These are phyloP conservation scores for Paralinhomoeus sp. DNA, from an alignment of 2,888 invertebrate genomes.

Conservation along the genomic window DNA sequence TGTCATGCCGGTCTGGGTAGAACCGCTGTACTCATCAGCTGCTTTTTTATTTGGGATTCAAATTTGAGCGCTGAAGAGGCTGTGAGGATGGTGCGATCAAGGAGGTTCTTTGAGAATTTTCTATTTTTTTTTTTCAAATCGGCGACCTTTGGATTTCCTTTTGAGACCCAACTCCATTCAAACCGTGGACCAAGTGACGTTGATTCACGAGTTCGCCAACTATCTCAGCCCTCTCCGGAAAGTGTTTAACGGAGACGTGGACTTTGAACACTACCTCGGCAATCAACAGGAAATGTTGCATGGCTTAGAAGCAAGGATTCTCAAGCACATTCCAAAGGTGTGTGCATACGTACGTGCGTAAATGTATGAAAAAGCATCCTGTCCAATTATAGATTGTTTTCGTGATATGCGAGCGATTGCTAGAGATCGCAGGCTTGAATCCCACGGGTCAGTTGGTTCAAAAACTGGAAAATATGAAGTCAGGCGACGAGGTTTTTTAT, in stretches of 20 bases:
- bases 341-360: no score
- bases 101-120: no score
- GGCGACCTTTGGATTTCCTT: no score
- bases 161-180: constrained; percentile 51
- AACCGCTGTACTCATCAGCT: constrained; percentile 64
- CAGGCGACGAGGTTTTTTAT: constrained; percentile 29
- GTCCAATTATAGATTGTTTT: constrained; percentile 61
- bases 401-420: constrained; percentile 49
- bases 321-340: constrained; percentile 55
- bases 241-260: constrained; percentile 39
- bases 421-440: constrained; percentile 39
- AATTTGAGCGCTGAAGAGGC: constrained; percentile 53
- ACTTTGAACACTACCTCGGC: constrained; percentile 34
- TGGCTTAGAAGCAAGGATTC: constrained; percentile 50
- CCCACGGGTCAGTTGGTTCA: constrained; percentile 13
- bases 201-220: constrained; percentile 56
- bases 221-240: constrained; percentile 47
- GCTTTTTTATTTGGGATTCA: constrained; percentile 55
- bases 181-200: constrained; percentile 54
- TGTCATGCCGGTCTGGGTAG: constrained; percentile 57
- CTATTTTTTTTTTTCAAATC: no score
- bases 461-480: constrained; percentile 29
- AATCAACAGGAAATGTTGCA: constrained; percentile 49
- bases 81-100: constrained; percentile 49
- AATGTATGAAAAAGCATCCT: no score